Evolutionary conservation across 2,888 invertebrate species (phyloP).

Genomic region (Ochropacha duplaris): DNA sequence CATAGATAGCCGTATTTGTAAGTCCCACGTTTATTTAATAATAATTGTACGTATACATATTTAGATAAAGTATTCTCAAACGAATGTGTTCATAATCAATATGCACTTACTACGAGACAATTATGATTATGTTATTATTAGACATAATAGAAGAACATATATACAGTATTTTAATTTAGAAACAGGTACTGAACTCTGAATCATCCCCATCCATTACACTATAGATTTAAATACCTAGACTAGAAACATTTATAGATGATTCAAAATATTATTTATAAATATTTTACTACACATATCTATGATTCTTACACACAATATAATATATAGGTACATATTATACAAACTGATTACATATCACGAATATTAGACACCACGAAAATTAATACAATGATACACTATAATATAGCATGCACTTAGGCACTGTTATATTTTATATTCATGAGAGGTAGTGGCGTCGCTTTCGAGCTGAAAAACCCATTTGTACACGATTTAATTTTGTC

Average conservation of each 20-base stretch:
- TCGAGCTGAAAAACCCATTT: background rate
- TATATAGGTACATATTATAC: background rate
- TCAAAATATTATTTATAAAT: background rate
- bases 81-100: background rate
- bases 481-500: background rate
- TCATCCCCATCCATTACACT: background rate
- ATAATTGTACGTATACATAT: background rate
- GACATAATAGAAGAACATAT: background rate
- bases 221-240: background rate
- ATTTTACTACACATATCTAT: background rate
- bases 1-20: too few relatives aligned
- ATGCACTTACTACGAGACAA: background rate
- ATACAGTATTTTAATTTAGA: background rate
- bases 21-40: background rate
- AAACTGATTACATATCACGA: background rate
- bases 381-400: background rate
- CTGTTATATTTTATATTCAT: background rate
- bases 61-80: too few relatives aligned
- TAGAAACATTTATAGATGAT: background rate
- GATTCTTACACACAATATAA: background rate
- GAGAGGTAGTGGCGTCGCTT: background rate
- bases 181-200: conserved; percentile 40
- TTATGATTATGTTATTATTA: background rate
- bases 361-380: background rate
- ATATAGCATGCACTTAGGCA: background rate